Conservation (phyloP, 2,888 invertebrate species). For the Unio delphinus region DNA sequence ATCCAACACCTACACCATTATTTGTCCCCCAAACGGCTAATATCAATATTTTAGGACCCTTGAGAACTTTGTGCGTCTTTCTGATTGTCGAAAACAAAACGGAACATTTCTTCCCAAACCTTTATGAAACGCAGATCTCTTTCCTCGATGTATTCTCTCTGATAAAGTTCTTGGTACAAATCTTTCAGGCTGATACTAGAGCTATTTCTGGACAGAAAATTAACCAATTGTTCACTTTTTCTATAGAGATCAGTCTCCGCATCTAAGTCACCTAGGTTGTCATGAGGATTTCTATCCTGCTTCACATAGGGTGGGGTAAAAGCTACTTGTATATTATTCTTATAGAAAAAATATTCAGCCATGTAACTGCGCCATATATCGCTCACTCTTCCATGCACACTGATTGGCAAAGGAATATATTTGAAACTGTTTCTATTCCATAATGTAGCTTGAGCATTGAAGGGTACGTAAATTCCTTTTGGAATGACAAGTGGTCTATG, state of each 20-base stretch:
- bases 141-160: too few species aligned
- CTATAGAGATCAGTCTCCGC: conserved; percentile 6
- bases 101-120: too few species aligned
- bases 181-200: too few species aligned
- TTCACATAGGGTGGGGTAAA: conserved; percentile 16
- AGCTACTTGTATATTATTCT: conserved; percentile 2
- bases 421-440: conserved; percentile 12
- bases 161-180: too few species aligned
- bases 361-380: conserved; percentile 26
- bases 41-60: too few species aligned
- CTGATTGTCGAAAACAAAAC: too few species aligned
- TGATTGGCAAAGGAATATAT: conserved; percentile 13
- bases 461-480: conserved; percentile 7
- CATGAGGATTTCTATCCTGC: conserved; percentile 18
- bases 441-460: conserved; percentile 21
- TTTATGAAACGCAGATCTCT: too few species aligned
- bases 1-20: too few species aligned
- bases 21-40: too few species aligned
- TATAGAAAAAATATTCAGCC: conserved; percentile 16
- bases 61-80: too few species aligned
- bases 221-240: neutral
- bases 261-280: conserved; percentile 4
- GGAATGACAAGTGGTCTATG: conserved; percentile 9
- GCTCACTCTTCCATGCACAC: conserved; percentile 12
- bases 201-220: too few species aligned